Base-by-base conservation (phyloP, 2,797 vertebrate genomes). In the Halcyon badia region DNA sequence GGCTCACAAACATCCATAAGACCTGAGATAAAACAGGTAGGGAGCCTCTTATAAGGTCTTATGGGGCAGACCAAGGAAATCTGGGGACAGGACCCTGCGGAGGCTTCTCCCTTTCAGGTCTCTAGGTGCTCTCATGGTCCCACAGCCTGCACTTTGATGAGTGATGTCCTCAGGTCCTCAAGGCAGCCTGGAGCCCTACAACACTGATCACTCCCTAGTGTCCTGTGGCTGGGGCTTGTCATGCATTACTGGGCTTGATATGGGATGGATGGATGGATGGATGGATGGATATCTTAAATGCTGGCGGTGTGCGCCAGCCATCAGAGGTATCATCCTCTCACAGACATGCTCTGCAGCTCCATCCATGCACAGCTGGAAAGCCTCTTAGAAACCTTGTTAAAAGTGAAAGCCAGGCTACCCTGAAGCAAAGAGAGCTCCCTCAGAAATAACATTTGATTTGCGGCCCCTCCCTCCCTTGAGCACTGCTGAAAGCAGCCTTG, bases 401-500 rank as follows among this genome's bases (percentile, higher is more conserved):
- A 96, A 95, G 72, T 92, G 89, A 87, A 93, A 96, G 52, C 48
- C 60, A 65, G 71, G 87, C 83, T 95, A 83, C 90, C 78, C 90
- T 11, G 61, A 83, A 95, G 93, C 94, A 94, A 87, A 83, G 86
- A 94, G 94, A 96, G 61, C 92, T 96, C 93, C 65, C 91, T 96
- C 90, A 96, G 94, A 97, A 98, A 90, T 62, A 97, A 56, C 89
- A 90, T 94, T 95, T 93, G 96, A 97, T 90, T 96, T 94, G 81
- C 93, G 87, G 18, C 76, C 92, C 91, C 69, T 97, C 95, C 95
- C 93, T 95, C 87, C 75, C 42, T 8, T 1, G 24, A 66, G 83
- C 0, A 1, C 91, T 87, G 61, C 94, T 98, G 86, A 98, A 98
- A 98, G 96, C 92, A 94, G 95, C 97, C 94, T 94, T 97, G 90